Conservation (phyloP, 2,888 invertebrate genomes). For the Euphydryas editha region DNA sequence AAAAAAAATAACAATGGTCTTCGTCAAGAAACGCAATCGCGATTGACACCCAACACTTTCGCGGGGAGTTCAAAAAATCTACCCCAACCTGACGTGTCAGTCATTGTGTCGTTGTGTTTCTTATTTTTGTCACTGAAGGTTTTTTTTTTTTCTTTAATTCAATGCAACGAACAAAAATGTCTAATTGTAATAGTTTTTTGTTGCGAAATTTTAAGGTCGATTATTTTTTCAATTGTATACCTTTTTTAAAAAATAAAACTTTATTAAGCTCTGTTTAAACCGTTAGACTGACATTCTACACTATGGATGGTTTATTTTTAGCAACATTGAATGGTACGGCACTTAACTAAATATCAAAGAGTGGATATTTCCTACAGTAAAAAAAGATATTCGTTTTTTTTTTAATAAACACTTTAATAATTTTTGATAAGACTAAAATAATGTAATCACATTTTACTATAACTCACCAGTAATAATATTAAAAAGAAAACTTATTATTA, state of each 20-base stretch:
- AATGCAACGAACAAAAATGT: slow-evolving; percentile 75
- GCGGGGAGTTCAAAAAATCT: slow-evolving; percentile 56
- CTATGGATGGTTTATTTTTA: slow-evolving; percentile 17
- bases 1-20: slow-evolving; percentile 64
- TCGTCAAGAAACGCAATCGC: slow-evolving; percentile 77
- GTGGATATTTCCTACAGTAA: neutral
- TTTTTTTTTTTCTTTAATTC: slow-evolving; percentile 69
- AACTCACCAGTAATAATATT: too few relatives aligned
- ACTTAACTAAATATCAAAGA: neutral
- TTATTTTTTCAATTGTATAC: slow-evolving; percentile 70
- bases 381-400: too few relatives aligned
- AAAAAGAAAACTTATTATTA: too few relatives aligned
- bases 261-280: slow-evolving; percentile 44
- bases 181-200: slow-evolving; percentile 83
- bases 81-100: slow-evolving; percentile 75
- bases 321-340: neutral
- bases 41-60: slow-evolving; percentile 76
- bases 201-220: slow-evolving; percentile 75
- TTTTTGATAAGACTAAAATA: too few relatives aligned
- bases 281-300: slow-evolving; percentile 45
- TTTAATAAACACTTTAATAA: too few relatives aligned
- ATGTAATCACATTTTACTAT: too few relatives aligned
- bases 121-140: slow-evolving; percentile 78
- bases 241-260: slow-evolving; percentile 42
- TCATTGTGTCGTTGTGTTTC: slow-evolving; percentile 65